A percentile compares a stretch with the other conserved stretches of the same genome.
Evolutionary conservation across 2,888 invertebrate species (phyloP).

Genomic region (Slavum lentiscoides): DNA sequence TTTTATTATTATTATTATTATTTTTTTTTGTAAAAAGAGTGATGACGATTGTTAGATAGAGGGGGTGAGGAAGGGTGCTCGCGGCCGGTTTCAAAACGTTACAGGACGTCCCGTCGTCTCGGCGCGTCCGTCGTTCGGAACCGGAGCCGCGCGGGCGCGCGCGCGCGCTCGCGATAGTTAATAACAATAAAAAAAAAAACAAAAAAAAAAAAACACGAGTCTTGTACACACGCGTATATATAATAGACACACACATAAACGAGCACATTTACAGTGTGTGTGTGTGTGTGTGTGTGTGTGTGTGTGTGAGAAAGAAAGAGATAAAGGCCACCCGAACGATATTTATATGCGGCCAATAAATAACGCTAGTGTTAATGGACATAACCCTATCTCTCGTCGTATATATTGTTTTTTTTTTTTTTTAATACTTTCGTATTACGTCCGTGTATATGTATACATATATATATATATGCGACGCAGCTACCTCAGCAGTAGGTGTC

Average conservation of each 20-base stretch:
- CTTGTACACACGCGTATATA: too few species aligned
- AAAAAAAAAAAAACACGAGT: too few species aligned
- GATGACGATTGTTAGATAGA: not conserved
- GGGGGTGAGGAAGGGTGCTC: too few species aligned
- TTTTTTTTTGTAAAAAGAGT: slow-evolving; percentile 13
- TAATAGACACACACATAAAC: not conserved
- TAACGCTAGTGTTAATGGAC: slow-evolving; percentile 53
- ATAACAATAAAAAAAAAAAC: slow-evolving; percentile 50
- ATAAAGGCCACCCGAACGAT: slow-evolving; percentile 54
- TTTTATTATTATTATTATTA: not conserved
- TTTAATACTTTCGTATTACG: slow-evolving; percentile 30
- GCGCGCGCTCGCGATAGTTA: slow-evolving; percentile 21
- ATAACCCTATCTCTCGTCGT: slow-evolving; percentile 26
- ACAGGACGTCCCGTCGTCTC: slow-evolving; percentile 38
- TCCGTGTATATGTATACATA: not conserved
- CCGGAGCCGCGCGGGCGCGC: slow-evolving; percentile 33
- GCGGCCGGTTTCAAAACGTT: too few species aligned
- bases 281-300: too few species aligned
- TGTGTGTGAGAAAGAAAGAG: slow-evolving; percentile 4
- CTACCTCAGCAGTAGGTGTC: slow-evolving; percentile 54
- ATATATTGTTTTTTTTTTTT: slow-evolving; percentile 42
- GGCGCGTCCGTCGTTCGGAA: slow-evolving; percentile 5
- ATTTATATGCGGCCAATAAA: slow-evolving; percentile 52
- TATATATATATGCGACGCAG: not conserved
- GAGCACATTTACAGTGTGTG: not conserved